Conservation (phyloP, 2,113 vertebrate genomes). For the Ivindomyrus marchei region DNA sequence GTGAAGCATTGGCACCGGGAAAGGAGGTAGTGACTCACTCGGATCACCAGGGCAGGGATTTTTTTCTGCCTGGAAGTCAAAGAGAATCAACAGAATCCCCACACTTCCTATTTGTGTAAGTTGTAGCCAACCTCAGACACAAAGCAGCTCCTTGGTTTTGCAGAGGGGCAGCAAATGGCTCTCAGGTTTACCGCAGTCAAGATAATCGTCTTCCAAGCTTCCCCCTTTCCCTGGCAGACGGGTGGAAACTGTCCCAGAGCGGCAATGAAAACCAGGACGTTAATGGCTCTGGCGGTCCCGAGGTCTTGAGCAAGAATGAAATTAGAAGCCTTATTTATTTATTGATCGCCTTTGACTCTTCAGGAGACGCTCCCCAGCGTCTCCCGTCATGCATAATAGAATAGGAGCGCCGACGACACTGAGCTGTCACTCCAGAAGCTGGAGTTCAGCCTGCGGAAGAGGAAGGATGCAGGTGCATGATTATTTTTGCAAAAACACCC, state of each 20-base stretch:
- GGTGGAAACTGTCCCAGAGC: neutral
- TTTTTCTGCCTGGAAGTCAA: neutral
- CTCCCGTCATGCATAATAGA: neutral
- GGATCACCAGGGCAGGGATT: neutral
- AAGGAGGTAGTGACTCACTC: neutral
- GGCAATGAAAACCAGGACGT: neutral
- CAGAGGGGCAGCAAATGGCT: neutral
- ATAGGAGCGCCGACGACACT: no score
- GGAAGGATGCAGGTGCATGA: neutral
- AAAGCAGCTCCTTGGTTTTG: neutral
- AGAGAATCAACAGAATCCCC: neutral
- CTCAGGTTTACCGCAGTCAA: neutral
- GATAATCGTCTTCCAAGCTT: neutral
- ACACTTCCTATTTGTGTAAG: neutral
- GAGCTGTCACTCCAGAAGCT: neutral
- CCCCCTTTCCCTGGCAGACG: neutral
- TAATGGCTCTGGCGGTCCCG: neutral
- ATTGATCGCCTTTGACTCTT: neutral
- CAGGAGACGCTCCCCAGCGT: neutral
- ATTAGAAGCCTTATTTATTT: neutral
- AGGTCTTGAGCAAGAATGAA: neutral
- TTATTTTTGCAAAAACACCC: neutral
- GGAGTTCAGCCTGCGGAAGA: neutral
- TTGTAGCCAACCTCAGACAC: neutral
- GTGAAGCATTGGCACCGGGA: neutral